Conservation (phyloP, 1,140 invertebrate species). For the Ptiloglossa arizonensis region DNA sequence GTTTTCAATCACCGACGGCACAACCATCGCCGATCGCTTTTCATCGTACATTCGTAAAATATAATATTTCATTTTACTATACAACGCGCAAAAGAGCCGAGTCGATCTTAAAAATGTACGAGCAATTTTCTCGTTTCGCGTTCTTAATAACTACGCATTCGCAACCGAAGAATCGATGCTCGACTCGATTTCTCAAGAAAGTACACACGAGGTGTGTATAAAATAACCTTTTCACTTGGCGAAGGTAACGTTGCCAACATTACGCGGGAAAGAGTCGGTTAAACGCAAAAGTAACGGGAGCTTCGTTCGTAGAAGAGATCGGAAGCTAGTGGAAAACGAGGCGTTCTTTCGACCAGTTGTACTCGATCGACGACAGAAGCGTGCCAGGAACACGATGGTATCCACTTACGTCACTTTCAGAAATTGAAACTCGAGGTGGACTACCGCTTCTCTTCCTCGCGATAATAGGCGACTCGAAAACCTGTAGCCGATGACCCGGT, state of each 20-base stretch:
- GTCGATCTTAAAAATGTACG: background rate
- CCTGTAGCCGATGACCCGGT: constrained; percentile 8
- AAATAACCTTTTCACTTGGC: constrained; percentile 15
- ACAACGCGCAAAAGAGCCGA: background rate
- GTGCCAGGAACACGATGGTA: too few relatives aligned
- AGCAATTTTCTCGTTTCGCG: too few relatives aligned
- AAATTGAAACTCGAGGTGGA: background rate
- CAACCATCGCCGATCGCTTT: too few relatives aligned
- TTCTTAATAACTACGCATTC: background rate
- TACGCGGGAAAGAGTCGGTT: constrained; percentile 3
- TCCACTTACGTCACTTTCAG: background rate
- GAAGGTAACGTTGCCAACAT: constrained; percentile 18
- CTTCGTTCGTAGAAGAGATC: background rate
- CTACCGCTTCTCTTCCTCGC: constrained; percentile 4
- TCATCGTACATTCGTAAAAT: too few relatives aligned
- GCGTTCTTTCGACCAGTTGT: background rate
- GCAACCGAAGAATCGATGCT: background rate
- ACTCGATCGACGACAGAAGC: background rate
- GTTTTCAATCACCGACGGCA: too few relatives aligned
- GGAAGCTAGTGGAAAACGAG: background rate
- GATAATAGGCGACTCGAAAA: constrained; percentile 13
- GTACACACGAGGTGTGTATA: background rate
- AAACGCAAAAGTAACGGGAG: constrained; percentile 8
- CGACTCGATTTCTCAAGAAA: constrained; percentile 17
- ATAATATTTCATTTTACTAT: background rate